Evolutionary conservation across 2,888 invertebrate genomes (phyloP), one percentile per base, ranked within the genome.

Genomic region (Anthophora plumipes): DNA sequence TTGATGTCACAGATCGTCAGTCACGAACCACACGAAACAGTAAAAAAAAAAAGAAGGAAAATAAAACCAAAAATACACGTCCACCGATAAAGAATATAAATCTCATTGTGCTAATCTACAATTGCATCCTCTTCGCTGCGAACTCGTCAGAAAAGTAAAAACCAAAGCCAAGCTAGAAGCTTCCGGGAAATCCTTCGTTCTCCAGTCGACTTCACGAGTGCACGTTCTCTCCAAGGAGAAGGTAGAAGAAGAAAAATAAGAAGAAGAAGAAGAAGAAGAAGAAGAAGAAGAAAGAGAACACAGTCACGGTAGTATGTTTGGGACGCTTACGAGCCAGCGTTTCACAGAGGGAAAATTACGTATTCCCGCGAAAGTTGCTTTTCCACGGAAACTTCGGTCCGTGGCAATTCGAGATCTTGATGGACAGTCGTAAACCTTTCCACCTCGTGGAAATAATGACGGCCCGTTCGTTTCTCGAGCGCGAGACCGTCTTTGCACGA

Each of bases 351-450:
- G 37, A 61, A 85, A 83, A 85, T 85, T 85, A 86, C 73, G 73
- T 84, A 86, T 86, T 86, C 80, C 64, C 41, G 57, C 67, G 73
- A 77, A 86, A 82, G 73, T 79, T 85, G 66, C 31, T 50, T 75
- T 71, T 72, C 80, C 50, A 43, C 73, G 59, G 43, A 71, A 83
- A 57, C 71, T 72, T 57, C 59, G 61, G 25, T 37, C 63, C 68
- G 54, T 50, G 72, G 75, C 72, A 77, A 82, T 82, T 86, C 80
- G 73, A 76, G 76, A 84, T 78, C 86, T 74, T 84, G 86, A 86
- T 86, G 84, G 80, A 84, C 84, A 84, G 84, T 80, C 86, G 82
- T 86, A 84, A 86, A 86, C 80, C 82, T 86, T 72, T 86, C 80
- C 73, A 72, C 72, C 66, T 82, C 60, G 68, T 71, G 76, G 72